Evolutionary conservation across 2,888 invertebrate species (phyloP).

Genomic region (Rugalucina vietnamica): DNA sequence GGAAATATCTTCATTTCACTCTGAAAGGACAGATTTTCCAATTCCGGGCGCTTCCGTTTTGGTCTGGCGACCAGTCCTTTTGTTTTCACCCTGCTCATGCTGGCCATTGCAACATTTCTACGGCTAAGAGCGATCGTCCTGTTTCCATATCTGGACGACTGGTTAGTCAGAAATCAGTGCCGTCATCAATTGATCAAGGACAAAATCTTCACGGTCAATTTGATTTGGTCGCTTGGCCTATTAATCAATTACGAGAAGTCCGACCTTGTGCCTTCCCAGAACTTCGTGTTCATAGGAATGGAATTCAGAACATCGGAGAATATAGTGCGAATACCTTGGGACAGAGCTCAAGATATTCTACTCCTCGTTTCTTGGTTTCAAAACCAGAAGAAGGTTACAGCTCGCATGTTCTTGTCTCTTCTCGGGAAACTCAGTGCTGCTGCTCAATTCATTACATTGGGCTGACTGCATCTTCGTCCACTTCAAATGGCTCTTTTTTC

Average conservation of each 20-base stretch:
- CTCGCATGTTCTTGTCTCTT: slow-evolving; percentile 19
- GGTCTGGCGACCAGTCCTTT: neutral
- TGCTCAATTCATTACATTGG: slow-evolving; percentile 28
- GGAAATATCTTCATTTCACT: no score
- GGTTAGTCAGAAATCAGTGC: neutral
- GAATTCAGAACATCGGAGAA: neutral
- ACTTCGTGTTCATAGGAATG: slow-evolving; percentile 30
- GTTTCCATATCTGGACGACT: slow-evolving; percentile 3
- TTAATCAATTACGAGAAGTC: slow-evolving; percentile 25
- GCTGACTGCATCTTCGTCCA: slow-evolving; percentile 29
- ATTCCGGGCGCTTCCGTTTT: neutral
- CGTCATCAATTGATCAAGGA: neutral
- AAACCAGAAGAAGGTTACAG: neutral
- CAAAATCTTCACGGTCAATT: neutral
- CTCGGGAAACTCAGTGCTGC: slow-evolving; percentile 17
- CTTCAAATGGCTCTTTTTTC: slow-evolving; percentile 20
- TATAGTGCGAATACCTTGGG: neutral
- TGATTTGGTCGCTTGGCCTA: neutral
- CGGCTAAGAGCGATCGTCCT: neutral
- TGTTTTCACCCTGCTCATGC: neutral
- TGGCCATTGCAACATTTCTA: neutral
- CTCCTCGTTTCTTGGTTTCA: neutral
- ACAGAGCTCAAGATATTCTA: neutral
- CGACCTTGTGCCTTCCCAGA: slow-evolving; percentile 31
- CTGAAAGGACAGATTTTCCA: neutral